A percentile compares a stretch with the other conserved stretches of the same genome.
Conservation (phyloP, 2,113 vertebrate species). For the Pogona vitticeps region DNA sequence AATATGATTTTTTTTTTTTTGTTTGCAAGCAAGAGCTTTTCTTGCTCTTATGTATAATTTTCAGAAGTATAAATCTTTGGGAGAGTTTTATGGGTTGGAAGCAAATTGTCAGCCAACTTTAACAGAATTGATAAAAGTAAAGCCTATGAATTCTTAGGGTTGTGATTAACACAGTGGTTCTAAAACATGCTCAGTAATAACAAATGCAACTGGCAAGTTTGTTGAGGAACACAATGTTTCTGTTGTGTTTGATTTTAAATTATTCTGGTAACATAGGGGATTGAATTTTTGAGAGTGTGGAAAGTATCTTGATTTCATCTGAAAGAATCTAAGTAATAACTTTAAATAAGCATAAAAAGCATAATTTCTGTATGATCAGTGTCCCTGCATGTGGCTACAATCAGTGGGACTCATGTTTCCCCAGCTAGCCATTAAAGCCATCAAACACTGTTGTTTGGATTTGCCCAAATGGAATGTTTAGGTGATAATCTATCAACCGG, state of each 20-base stretch:
- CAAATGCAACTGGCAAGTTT: background rate
- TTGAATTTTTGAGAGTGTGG: background rate
- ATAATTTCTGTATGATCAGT: background rate
- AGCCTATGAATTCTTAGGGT: background rate
- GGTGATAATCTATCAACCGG: background rate
- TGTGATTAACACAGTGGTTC: background rate
- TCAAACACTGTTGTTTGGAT: background rate
- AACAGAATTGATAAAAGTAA: background rate
- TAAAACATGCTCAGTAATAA: background rate
- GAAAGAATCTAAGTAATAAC: rapidly evolving
- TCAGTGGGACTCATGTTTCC: background rate
- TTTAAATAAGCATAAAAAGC: background rate
- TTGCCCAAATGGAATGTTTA: background rate
- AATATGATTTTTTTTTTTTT: background rate
- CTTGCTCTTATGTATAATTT: background rate
- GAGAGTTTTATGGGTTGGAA: background rate
- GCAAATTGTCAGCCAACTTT: background rate
- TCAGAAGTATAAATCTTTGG: background rate
- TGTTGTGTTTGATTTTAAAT: background rate
- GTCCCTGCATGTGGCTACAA: background rate
- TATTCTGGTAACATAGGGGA: rapidly evolving
- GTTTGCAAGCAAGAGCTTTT: background rate
- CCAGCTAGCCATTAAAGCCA: background rate
- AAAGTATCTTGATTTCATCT: background rate
- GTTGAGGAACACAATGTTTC: background rate